A percentile compares a stretch with the other conserved stretches of the same genome.
phyloP scores from a whole-genome alignment of 2,797 vertebrate genomes.

The Tokudaia muenninki region DNA sequence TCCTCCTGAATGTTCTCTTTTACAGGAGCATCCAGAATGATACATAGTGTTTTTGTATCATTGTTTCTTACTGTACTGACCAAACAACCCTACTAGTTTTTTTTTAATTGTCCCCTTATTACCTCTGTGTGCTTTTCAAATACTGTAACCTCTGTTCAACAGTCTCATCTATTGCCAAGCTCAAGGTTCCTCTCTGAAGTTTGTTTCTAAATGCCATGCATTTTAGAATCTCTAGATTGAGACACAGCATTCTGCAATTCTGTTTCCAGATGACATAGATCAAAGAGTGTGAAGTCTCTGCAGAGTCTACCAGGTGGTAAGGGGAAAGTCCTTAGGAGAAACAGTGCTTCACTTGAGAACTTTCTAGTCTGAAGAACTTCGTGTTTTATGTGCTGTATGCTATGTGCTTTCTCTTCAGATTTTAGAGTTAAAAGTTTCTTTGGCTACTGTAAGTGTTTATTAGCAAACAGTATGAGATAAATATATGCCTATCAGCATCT shows the following conservation, averaged over 20 bases:
- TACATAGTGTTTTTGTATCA: neutral
- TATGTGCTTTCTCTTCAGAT: neutral
- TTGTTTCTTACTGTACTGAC: neutral
- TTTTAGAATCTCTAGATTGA: neutral
- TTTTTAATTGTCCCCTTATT: neutral
- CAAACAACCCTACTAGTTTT: neutral
- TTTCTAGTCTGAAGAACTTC: neutral
- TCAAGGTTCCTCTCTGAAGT: neutral
- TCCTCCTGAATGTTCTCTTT: neutral
- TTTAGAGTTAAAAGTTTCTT: neutral
- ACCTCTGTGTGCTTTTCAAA: neutral
- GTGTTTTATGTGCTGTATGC: neutral
- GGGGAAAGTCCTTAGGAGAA: too few species aligned
- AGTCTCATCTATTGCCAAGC: neutral
- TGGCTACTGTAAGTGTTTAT: neutral
- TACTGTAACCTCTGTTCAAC: neutral
- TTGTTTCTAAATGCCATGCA: neutral
- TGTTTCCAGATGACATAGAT: neutral
- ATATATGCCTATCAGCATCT: neutral
- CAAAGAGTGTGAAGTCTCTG: neutral
- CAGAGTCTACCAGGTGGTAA: neutral
- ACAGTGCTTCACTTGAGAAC: neutral
- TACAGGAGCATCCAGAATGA: constrained; percentile 16
- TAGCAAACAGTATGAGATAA: neutral
- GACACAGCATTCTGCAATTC: neutral